Evolutionary conservation across 2,888 invertebrate species (phyloP).

Genomic region (Dasypogon diadema): DNA sequence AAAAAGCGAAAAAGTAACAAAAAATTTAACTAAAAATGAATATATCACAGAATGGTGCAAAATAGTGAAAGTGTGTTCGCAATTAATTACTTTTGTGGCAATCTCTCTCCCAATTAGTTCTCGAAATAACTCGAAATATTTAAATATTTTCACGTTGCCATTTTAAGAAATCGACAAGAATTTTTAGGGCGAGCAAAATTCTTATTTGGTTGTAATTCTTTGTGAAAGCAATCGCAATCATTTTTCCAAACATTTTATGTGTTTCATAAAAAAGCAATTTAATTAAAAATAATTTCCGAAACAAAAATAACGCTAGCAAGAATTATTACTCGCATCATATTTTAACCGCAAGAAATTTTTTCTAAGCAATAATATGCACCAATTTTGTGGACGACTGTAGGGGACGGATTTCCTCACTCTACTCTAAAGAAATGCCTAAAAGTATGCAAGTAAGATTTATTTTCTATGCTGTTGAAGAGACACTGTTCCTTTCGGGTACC

Average conservation of each 20-base stretch:
- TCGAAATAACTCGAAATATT: background rate
- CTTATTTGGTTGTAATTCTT: background rate
- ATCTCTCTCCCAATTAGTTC: background rate
- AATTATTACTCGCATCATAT: constrained; percentile 12
- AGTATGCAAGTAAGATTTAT: constrained; percentile 24
- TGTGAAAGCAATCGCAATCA: constrained; percentile 6
- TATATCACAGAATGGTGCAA: constrained; percentile 18
- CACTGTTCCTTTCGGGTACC: background rate
- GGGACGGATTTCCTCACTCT: constrained; percentile 4
- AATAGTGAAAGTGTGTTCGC: constrained; percentile 11
- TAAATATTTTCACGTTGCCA: no score
- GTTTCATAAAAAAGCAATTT: background rate
- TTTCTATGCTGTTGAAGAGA: constrained; percentile 2
- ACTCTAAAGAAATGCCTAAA: constrained; percentile 6
- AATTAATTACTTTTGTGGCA: background rate
- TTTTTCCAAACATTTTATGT: background rate
- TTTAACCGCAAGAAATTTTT: constrained; percentile 15
- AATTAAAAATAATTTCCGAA: background rate
- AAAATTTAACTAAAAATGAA: constrained; percentile 14
- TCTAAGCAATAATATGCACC: constrained; percentile 23
- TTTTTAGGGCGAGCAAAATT: background rate
- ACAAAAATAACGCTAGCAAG: constrained; percentile 1
- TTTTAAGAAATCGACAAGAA: no score
- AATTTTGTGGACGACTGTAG: constrained; percentile 38
- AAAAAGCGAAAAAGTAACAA: constrained; percentile 7